Evolutionary conservation across 37 sponge, comb jelly and placozoan species (phyloP), one percentile per base, ranked within the genome.

Genomic region (Geodia barretti): DNA sequence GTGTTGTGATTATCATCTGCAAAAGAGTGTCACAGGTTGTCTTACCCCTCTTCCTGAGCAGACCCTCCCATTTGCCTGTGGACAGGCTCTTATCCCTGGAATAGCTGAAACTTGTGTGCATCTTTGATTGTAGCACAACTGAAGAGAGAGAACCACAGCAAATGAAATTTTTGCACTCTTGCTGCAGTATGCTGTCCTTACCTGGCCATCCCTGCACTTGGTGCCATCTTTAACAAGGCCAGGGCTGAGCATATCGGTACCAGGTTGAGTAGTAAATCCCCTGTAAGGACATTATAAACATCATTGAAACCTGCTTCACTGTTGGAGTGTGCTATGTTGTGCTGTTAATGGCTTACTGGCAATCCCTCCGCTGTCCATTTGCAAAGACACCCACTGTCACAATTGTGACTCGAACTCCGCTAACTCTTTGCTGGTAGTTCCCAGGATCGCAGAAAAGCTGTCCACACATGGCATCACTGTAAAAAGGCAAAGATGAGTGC

Each of bases 141-240:
- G 14, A 7, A 47, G 7, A 47, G 54, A 47, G 11, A 47, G 11
- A 47, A 47, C 7, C 54, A 47, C 11, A 47, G 11, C 54, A 47
- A 7, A 14, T 47, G 14, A 47, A 17, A 47, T 7, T 7, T 47
- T 47, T 7, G 7, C 14, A 47, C 7, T 47, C 54, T 47, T 47
- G 14, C 54, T 17, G 54, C 54, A 47, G 14, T 47, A 47, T 7
- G 14, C 54, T n/a, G n/a, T n/a, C 7, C 54, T 47, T 68, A 75
- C 76, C 28, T 25, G 38, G 1, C 60, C 60, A 8, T 2, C 60
- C 25, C 29, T 42, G 41, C 76, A 75, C 60, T 75, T 75, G 38
- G 61, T 59, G 4, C 76, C 76, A 59, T 75, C 60, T 14, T 26
- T 39, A 8, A 75, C 76, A 41, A 75, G 76, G 60, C 76, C 76